phyloP scores from a whole-genome alignment of 64 coral and sea anemone species.

The Dendrophyllia cribrosa region DNA sequence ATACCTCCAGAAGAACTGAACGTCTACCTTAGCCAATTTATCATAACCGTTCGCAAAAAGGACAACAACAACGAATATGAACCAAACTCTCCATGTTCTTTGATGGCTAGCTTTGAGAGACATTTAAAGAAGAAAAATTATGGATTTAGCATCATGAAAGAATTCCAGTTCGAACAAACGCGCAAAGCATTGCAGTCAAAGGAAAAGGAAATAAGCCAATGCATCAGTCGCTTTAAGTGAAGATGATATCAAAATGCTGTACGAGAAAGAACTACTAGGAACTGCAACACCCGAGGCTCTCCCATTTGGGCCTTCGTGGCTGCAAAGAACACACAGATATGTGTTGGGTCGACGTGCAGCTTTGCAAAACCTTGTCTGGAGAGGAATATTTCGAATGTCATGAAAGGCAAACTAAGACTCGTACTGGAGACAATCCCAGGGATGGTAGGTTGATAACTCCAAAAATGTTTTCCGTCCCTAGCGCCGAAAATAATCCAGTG shows the following conservation, averaged over 20 bases:
- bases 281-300: not conserved
- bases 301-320: slow-evolving; percentile 4
- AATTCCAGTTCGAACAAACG: slow-evolving; percentile 62
- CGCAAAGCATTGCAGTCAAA: slow-evolving; percentile 68
- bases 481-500: slow-evolving; percentile 19
- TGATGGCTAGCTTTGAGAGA: slow-evolving; percentile 72
- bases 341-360: slow-evolving; percentile 24
- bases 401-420: slow-evolving; percentile 76
- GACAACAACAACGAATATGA: slow-evolving; percentile 55
- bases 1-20: slow-evolving; percentile 1
- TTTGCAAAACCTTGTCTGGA: slow-evolving; percentile 56
- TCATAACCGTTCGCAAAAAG: slow-evolving; percentile 31
- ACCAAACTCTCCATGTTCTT: slow-evolving; percentile 58
- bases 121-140: slow-evolving; percentile 62
- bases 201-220: slow-evolving; percentile 66
- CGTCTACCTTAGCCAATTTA: slow-evolving; percentile 2
- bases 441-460: slow-evolving; percentile 56
- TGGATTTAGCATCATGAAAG: slow-evolving; percentile 55
- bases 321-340: slow-evolving; percentile 24
- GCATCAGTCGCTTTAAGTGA: slow-evolving; percentile 19
- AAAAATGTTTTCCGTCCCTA: slow-evolving; percentile 37
- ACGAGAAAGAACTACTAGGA: not conserved
- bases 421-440: slow-evolving; percentile 58
- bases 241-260: not conserved
- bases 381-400: slow-evolving; percentile 76